Percentiles rank a stretch among this genome's conserved stretches.
Evolutionary conservation across 2,113 vertebrate species (phyloP).

Genomic region (Cheirogaleus medius): DNA sequence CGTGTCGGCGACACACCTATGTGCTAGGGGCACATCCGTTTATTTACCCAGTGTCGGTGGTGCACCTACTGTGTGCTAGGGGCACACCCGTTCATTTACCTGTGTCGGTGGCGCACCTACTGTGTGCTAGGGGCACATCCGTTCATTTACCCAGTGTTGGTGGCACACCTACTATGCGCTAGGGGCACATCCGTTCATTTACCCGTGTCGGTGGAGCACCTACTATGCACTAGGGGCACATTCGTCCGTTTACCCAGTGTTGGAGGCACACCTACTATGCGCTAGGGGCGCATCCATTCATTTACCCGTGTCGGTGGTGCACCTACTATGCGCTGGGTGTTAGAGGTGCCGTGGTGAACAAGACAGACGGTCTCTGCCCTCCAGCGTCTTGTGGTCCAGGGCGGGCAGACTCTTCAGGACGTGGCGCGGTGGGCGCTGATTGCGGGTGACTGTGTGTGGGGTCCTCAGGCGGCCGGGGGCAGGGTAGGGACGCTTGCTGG

Average conservation of each 20-base stretch:
- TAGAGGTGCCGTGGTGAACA: accelerated
- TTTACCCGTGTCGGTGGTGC: not conserved
- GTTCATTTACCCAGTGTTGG: not conserved
- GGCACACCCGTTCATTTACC: not conserved
- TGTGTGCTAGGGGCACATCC: not conserved
- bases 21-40: not conserved
- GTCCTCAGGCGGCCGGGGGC: too few species aligned
- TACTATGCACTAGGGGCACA: too few species aligned
- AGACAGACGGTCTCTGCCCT: not conserved
- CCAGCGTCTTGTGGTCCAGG: not conserved
- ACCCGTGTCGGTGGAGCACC: not conserved
- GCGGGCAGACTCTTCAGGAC: not conserved
- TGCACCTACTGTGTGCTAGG: not conserved
- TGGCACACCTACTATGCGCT: not conserved
- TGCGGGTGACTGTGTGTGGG: not conserved
- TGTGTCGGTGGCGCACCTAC: not conserved
- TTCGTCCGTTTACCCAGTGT: not conserved
- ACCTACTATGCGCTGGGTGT: too few species aligned
- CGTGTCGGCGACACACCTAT: not conserved
- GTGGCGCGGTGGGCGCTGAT: not conserved
- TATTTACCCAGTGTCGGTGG: not conserved
- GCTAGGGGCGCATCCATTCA: not conserved
- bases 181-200: not conserved
- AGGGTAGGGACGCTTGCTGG: not conserved
- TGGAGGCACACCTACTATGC: not conserved